A percentile compares a stretch with the other conserved stretches of the same genome.
Conservation (phyloP, 2,113 vertebrate genomes). For the Macheiramphus alcinus region DNA sequence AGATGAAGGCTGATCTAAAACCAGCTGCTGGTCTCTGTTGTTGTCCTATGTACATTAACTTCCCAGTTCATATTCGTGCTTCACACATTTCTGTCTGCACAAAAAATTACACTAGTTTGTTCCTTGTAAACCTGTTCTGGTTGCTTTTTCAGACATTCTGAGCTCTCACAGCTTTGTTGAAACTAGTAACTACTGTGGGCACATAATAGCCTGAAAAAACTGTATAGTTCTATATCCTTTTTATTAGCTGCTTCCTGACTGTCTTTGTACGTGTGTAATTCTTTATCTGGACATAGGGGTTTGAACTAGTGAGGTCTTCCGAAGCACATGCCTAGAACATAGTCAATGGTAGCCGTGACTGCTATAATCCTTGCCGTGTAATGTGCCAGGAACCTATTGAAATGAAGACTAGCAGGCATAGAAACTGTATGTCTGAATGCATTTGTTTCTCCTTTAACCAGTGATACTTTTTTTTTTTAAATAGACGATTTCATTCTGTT, state of each 20-base stretch:
- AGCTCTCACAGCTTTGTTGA: not conserved
- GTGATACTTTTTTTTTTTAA: not conserved
- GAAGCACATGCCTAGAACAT: fast-evolving
- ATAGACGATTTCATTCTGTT: fast-evolving
- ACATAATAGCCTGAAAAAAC: not conserved
- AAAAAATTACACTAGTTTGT: not conserved
- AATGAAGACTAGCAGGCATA: not conserved
- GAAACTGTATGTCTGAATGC: not conserved
- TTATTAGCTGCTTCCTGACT: not conserved
- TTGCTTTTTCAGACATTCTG: not conserved
- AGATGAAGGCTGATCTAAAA: not conserved
- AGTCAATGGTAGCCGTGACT: not conserved
- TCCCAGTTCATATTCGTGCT: not conserved
- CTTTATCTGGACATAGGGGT: not conserved
- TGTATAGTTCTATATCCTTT: not conserved
- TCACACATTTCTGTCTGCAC: not conserved
- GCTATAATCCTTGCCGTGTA: not conserved
- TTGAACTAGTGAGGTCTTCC: not conserved
- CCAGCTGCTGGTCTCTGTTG: not conserved
- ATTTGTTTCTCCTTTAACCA: not conserved
- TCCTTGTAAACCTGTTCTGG: not conserved
- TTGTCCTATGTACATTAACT: not conserved
- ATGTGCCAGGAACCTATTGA: not conserved
- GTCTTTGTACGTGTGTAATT: not conserved
- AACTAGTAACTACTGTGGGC: not conserved